Evolutionary conservation across 2,113 vertebrate species (phyloP), one percentile per base, ranked within the genome.

Genomic region (Mandrillus leucophaeus): DNA sequence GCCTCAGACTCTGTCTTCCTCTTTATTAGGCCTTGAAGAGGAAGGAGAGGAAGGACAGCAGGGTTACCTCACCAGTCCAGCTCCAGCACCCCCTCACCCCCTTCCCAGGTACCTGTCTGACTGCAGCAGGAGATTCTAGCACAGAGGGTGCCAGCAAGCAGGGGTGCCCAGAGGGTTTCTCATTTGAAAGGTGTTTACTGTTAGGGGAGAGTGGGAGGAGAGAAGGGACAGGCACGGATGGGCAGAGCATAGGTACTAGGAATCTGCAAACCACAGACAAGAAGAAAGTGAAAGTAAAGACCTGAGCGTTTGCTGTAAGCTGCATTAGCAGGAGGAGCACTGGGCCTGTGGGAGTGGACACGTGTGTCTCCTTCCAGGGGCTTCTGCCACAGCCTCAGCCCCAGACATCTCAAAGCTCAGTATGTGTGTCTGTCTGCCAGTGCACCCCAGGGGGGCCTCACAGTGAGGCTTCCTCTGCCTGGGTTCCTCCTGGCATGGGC

Each of bases 361-460:
- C 8, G 35, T 0, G 0, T 38, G 5, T 52, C 38, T 57, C 38
- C 3, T 50, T 38, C 35, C 2, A 14, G 38, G 75, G 61, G 48
- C 13, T 4, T 12, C 87, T 2, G 6, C 40, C 27, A 11, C 66
- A 2, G 1, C 1, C 35, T 52, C 43, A 16, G 55, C 45, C 48
- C n/a, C 68, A 61, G 76, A 38, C 48, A 9, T 32, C 79, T 27
- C 20, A 40, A 5, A 5, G 23, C 9, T 3, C n/a, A 5, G 50
- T 38, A 32, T 35, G 61, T 68, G 18, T 52, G 22, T 20, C 14
- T 10, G 11, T 43, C 55, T 7, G 40, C 73, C 22, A 43, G 66
- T 18, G 40, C 55, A 25, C 5, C 25, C 6, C 0, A 0, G 83
- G 35, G 5, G 2, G 16, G 35, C 55, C 4, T 5, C 16, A 0